phyloP scores from a whole-genome alignment of 2,888 invertebrate genomes.

The Anagyrus pseudococci region DNA sequence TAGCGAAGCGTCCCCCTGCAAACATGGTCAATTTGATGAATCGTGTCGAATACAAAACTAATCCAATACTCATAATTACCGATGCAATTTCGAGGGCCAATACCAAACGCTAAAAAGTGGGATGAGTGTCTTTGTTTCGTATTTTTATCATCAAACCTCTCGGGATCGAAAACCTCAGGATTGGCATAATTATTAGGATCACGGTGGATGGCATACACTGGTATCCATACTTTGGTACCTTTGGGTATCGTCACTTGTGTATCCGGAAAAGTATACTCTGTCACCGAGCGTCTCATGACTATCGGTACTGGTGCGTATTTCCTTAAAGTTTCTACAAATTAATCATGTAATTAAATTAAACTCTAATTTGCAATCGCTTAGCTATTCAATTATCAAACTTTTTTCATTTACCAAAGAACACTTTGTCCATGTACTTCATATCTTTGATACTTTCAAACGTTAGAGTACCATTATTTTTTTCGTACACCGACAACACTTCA shows the following conservation, averaged over 20 bases:
- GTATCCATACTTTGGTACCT: conserved; percentile 42
- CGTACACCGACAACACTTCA: conserved; percentile 55
- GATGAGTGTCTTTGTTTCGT: conserved; percentile 42
- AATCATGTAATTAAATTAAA: no score
- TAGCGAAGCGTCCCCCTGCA: conserved; percentile 50
- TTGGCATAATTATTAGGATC: conserved; percentile 48
- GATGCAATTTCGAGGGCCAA: conserved; percentile 56
- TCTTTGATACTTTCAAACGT: conserved; percentile 58
- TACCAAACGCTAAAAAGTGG: conserved; percentile 50
- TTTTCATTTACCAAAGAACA: conserved; percentile 57
- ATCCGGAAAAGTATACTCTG: conserved; percentile 45
- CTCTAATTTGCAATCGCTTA: no score
- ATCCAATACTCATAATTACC: no score
- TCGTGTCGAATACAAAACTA: no score
- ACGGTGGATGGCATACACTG: conserved; percentile 44
- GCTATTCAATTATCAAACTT: no score
- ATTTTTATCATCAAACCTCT: conserved; percentile 45
- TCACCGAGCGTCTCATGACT: conserved; percentile 52
- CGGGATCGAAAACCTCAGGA: conserved; percentile 48
- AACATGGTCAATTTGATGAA: no score
- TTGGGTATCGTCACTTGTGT: conserved; percentile 46
- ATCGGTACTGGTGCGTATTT: conserved; percentile 59
- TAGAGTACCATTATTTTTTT: conserved; percentile 52
- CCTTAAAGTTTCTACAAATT: conserved; percentile 60
- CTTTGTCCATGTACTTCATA: conserved; percentile 60